Evolutionary conservation across 2,888 invertebrate species (phyloP), one percentile per base, ranked within the genome.

Genomic region (Thera obeliscata): DNA sequence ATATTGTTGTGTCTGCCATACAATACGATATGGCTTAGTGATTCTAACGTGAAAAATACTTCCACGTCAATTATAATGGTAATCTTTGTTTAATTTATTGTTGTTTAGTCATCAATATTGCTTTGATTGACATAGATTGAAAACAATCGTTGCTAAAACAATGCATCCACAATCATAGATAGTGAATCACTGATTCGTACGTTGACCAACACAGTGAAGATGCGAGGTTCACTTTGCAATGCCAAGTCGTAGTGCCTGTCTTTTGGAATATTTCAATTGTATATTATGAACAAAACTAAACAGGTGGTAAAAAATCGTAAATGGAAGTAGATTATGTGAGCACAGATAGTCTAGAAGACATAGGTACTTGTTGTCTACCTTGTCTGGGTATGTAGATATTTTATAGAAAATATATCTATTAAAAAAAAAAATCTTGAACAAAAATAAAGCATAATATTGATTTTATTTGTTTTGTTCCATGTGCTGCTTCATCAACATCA

Each of bases 311-410:
- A 70, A 72, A 67, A 63, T 68, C 60, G 68, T 75, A 69, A 64
- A 91, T 91, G 91, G 90, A 90, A 78, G 78, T 84, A 78, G 86
- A 84, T 78, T 87, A 83, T 74, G 79, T 82, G 79, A 90, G 90
- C 76, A 82, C 86, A 76, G 87, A 90, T 70, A 91, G 92, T 78
- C 84, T 89, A 63, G 91, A 90, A 74, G 85, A 89, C 79, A 82
- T 92, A 80, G 87, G 87, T 79, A 88, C 86, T 75, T 93, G 93
- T 86, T 93, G 93, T 87, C 86, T 92, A 61, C 91, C 91, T 70
- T 93, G 92, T 77, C 73, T 90, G 76, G 87, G 91, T 88, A 86
- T 66, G 79, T 81, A 61, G 62, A 67, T 48, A 64, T 66, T 69
- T 72, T 60, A 56, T 63, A 46, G 55, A 67, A 61, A 48, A 41